Conservation (phyloP, 2,888 invertebrate species). For the Caenorhabditis plicata region DNA sequence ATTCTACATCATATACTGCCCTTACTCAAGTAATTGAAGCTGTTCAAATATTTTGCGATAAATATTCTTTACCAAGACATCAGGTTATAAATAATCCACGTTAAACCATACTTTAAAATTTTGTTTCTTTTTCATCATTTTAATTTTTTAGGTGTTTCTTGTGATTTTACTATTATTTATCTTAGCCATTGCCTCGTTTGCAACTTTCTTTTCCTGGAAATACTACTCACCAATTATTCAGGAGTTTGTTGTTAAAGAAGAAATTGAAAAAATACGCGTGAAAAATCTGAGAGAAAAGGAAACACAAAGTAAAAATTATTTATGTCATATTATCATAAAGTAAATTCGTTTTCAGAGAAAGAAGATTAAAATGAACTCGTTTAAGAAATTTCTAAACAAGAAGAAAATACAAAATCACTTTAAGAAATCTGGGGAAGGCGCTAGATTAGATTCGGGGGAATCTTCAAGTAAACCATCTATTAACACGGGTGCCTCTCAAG, state of each 20-base stretch:
- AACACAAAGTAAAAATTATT: too few relatives aligned
- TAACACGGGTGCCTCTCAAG: conserved; percentile 22
- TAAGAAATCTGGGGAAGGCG: conserved; percentile 50
- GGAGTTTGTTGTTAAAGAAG: conserved; percentile 30
- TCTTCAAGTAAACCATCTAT: conserved; percentile 22
- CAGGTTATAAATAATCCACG: conserved; percentile 17
- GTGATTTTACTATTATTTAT: conserved; percentile 24
- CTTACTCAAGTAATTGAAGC: too few relatives aligned
- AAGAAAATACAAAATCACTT: conserved; percentile 54
- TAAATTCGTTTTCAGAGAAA: conserved; percentile 20
- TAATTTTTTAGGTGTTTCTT: conserved; percentile 34
- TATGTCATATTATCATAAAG: conserved; percentile 1
- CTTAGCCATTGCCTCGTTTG: conserved; percentile 18
- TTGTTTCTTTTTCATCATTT: background rate
- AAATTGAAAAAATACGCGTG: conserved; percentile 22
- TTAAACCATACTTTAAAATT: too few relatives aligned
- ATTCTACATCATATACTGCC: too few relatives aligned
- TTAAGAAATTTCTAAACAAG: conserved; percentile 53
- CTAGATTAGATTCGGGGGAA: conserved; percentile 21
- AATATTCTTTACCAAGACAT: conserved; percentile 30
- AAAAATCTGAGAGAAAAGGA: too few relatives aligned
- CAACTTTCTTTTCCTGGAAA: conserved; percentile 34
- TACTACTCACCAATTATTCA: conserved; percentile 39
- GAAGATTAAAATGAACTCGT: conserved; percentile 46
- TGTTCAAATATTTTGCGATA: conserved; percentile 34